Evolutionary conservation across 2,888 invertebrate genomes (phyloP), one percentile per base, ranked within the genome.

Genomic region (Drosophila birchii): DNA sequence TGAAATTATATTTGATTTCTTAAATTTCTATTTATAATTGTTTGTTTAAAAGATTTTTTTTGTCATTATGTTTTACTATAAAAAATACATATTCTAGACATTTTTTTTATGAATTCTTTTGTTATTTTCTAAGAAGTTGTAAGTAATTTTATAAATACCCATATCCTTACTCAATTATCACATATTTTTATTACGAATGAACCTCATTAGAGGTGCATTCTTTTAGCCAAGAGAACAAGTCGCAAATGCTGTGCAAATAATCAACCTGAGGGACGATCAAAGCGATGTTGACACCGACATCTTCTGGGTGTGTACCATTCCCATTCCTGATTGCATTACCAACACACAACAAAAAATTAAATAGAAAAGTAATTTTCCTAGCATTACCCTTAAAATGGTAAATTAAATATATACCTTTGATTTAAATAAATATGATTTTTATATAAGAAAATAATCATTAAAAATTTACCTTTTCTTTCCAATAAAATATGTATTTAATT

Each of bases 251-350:
- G 58, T 45, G 58, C 62, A 75, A 70, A 76, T 77, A 75, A 77
- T 76, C 59, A 75, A 76, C 51, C 67, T 68, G 60, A 59, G 51
- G 62, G 56, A 75, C 57, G 74, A 78, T 77, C 76, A 77, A 77
- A 77, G 76, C 63, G 51, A 43, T 49, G 68, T 56, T 67, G 54
- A 54, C 53, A 53, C 38, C 64, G 32, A 71, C 71, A 70, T 41
- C 67, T 70, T 34, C 47, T 47, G 41, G 56, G 57, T 56, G 54
- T 72, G 36, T 56, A 71, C 45, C 29, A 29, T 47, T 32, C n/a
- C 47, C 29, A 47, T 29, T 47, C 7, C 29, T 47, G 47, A 29
- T n/a, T n/a, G 47, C 44, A 11, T 29, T 8, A 1, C 5, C 9
- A 34, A 51, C 34, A 51, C 34, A 9, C 12, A 14, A n/a, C n/a